A percentile compares a stretch with the other conserved stretches of the same genome.
These are phyloP conservation scores for Anguilla anguilla DNA, from an alignment of 2,797 vertebrate genomes.

Conservation along the genomic window DNA sequence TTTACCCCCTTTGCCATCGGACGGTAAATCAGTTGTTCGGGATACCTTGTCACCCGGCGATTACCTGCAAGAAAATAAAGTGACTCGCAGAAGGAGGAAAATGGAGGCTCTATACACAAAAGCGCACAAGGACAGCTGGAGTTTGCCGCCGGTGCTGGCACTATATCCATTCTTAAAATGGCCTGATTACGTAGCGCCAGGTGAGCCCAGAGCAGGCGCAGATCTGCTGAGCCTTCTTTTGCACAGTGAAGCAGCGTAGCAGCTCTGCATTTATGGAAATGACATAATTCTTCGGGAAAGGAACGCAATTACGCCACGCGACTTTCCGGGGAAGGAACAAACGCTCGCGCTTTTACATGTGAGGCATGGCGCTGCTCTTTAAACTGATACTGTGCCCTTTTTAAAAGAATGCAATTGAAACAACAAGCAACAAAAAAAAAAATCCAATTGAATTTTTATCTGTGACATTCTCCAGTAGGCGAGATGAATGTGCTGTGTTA, in stretches of 20 bases:
- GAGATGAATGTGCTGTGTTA: constrained; percentile 56
- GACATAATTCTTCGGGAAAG: background rate
- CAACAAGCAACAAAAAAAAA: constrained; percentile 19
- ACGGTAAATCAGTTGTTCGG: constrained; percentile 57
- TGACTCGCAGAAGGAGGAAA: constrained; percentile 50
- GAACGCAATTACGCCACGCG: background rate
- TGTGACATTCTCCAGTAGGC: constrained; percentile 48
- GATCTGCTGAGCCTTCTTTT: background rate
- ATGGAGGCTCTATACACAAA: constrained; percentile 44
- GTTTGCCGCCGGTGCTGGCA: constrained; percentile 25
- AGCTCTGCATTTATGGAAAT: background rate
- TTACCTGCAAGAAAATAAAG: constrained; percentile 63
- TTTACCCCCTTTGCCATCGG: constrained; percentile 43
- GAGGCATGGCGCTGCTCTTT: constrained; percentile 5
- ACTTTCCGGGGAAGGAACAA: background rate
- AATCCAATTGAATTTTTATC: constrained; percentile 53
- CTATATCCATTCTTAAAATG: constrained; percentile 30
- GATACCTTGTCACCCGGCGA: constrained; percentile 56
- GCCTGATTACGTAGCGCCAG: constrained; percentile 32
- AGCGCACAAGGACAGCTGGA: constrained; percentile 38
- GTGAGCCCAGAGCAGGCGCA: constrained; percentile 9
- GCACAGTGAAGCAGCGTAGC: background rate
- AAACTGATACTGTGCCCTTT: background rate
- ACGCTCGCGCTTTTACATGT: background rate
- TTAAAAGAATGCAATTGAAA: constrained; percentile 40